These are phyloP conservation scores for Ferdinandea cuprea DNA, from an alignment of 2,888 invertebrate species.

Conservation along the genomic window DNA sequence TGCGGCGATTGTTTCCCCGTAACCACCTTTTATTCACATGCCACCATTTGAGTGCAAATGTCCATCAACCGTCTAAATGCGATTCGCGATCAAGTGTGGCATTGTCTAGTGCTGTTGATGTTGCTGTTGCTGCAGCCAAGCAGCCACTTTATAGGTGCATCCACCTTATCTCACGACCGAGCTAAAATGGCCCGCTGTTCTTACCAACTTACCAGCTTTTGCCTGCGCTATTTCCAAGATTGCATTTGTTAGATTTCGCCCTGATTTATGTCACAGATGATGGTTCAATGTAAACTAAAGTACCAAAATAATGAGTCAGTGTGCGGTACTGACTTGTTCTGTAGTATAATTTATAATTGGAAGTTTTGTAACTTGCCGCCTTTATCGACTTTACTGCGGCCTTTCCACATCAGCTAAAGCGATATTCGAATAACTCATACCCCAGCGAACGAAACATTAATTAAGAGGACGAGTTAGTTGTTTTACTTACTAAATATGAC, in stretches of 20 bases:
- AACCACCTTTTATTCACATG: constrained; percentile 68
- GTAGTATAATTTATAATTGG: constrained; percentile 48
- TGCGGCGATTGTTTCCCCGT: constrained; percentile 66
- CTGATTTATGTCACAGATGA: constrained; percentile 72
- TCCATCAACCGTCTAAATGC: constrained; percentile 70
- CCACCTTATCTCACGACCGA: constrained; percentile 66
- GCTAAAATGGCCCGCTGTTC: constrained; percentile 59
- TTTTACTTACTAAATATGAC: neutral
- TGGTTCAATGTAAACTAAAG: constrained; percentile 68
- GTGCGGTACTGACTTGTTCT: constrained; percentile 33
- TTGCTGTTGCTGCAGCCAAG: no score
- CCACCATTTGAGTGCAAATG: constrained; percentile 66
- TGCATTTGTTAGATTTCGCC: constrained; percentile 66
- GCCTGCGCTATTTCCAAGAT: constrained; percentile 43
- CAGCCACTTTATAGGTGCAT: constrained; percentile 70
- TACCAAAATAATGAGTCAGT: constrained; percentile 62
- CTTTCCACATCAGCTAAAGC: no score
- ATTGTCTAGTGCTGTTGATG: constrained; percentile 56
- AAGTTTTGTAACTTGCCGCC: constrained; percentile 21
- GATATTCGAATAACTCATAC: constrained; percentile 29
- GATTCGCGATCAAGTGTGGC: constrained; percentile 71
- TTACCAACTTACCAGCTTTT: constrained; percentile 3
- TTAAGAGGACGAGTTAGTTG: constrained; percentile 24
- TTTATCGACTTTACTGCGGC: neutral
- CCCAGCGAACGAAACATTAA: constrained; percentile 24